A percentile compares a stretch with the other conserved stretches of the same genome.
Evolutionary conservation across 2,797 vertebrate species (phyloP).

Genomic region (Monodelphis domestica): DNA sequence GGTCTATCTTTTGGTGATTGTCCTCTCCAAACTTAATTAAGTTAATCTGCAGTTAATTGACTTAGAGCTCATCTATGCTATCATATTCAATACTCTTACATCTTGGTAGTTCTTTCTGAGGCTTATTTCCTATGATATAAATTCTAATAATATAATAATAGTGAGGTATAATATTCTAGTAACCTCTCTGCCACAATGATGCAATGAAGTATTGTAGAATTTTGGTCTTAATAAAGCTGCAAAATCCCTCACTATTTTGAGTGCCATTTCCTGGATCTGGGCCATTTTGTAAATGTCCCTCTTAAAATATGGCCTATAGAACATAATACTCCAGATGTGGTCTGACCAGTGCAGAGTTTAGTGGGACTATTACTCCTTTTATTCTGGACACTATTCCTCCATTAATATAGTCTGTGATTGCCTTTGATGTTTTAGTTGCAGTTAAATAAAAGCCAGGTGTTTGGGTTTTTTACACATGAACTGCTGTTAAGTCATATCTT

Average conservation of each 20-base stretch:
- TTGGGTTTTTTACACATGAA: background rate
- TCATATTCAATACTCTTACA: background rate
- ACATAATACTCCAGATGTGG: background rate
- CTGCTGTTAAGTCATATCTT: background rate
- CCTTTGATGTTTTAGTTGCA: background rate
- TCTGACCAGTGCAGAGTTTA: background rate
- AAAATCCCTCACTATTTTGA: background rate
- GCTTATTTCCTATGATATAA: background rate
- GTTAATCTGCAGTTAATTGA: background rate
- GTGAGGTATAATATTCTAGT: background rate
- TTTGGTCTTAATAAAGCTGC: background rate
- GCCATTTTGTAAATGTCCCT: background rate
- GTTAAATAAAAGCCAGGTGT: conserved; percentile 1
- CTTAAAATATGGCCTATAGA: background rate
- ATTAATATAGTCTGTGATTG: background rate
- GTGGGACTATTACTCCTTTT: background rate
- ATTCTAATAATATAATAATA: too few relatives aligned
- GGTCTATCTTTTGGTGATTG: background rate
- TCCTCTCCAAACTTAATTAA: background rate
- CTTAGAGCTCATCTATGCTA: background rate
- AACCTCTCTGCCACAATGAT: background rate
- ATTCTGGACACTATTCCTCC: background rate
- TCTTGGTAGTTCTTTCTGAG: background rate
- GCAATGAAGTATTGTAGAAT: background rate
- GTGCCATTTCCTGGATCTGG: background rate